A percentile compares a stretch with the other conserved stretches of the same genome.
phyloP scores from a whole-genome alignment of 1,140 invertebrate genomes.

The Pentalonia nigronervosa region DNA sequence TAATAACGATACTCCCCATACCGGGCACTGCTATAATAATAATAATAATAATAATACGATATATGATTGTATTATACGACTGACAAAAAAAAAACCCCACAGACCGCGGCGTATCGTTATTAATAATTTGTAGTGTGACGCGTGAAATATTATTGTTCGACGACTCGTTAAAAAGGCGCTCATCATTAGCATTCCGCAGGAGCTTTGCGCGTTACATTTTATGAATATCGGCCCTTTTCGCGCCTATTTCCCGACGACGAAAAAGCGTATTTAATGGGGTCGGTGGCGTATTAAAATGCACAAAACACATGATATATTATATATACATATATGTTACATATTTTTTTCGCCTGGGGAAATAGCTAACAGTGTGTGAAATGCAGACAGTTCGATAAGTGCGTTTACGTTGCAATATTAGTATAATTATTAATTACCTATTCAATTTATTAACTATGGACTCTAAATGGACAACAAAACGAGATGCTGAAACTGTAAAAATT shows the following conservation, averaged over 20 bases:
- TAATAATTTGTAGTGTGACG: not conserved
- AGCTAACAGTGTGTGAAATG: too few relatives aligned
- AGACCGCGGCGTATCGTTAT: not conserved
- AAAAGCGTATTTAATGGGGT: conserved; percentile 6
- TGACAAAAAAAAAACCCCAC: not conserved
- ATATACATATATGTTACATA: too few relatives aligned
- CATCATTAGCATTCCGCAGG: conserved; percentile 18
- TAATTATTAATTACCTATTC: too few relatives aligned
- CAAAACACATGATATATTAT: not conserved
- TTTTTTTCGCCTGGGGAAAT: too few relatives aligned
- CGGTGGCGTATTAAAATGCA: not conserved
- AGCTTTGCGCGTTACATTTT: not conserved
- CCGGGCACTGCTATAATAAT: not conserved
- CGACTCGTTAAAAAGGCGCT: conserved; percentile 14
- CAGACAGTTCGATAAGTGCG: too few relatives aligned
- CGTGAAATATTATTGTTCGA: conserved; percentile 20
- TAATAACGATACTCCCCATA: not conserved
- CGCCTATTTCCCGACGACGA: not conserved
- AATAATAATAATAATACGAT: not conserved
- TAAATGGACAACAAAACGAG: too few relatives aligned
- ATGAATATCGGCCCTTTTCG: not conserved
- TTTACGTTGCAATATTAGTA: too few relatives aligned
- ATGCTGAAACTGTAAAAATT: too few relatives aligned
- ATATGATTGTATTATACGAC: not conserved
- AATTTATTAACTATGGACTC: too few relatives aligned